phyloP scores from a whole-genome alignment of 64 coral and sea anemone genomes.

The Orbicella faveolata region DNA sequence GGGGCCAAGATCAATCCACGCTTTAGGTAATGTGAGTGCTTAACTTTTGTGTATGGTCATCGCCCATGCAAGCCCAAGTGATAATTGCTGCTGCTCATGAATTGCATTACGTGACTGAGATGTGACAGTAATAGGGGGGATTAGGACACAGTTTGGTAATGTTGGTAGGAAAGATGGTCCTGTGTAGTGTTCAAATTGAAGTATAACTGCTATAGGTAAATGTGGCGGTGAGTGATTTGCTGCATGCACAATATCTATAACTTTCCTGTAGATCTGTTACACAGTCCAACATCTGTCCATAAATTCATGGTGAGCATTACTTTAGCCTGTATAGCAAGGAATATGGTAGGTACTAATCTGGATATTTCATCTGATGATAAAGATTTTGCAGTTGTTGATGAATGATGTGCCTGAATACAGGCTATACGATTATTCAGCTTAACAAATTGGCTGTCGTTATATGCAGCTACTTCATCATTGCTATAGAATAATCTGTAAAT shows the following conservation, averaged over 20 bases:
- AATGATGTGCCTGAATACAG: conserved; percentile 39
- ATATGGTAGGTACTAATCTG: conserved; percentile 38
- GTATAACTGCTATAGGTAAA: conserved; percentile 61
- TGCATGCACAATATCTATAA: conserved; percentile 41
- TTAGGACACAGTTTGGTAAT: conserved; percentile 54
- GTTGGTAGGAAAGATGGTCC: conserved; percentile 45
- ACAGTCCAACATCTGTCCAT: conserved; percentile 40
- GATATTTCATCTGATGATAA: conserved; percentile 59
- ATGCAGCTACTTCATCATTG: conserved; percentile 62
- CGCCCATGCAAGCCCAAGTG: conserved; percentile 27
- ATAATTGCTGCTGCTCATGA: conserved; percentile 55
- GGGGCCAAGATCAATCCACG: conserved; percentile 49
- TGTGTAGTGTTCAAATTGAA: conserved; percentile 54
- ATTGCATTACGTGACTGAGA: conserved; percentile 41
- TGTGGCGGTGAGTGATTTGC: conserved; percentile 31
- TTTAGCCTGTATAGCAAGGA: conserved; percentile 27
- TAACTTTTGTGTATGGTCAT: conserved; percentile 26
- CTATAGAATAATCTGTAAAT: conserved; percentile 73
- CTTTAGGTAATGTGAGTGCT: conserved; percentile 34
- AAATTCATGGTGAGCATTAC: conserved; percentile 45
- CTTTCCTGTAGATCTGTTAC: conserved; percentile 42
- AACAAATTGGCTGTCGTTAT: conserved; percentile 48
- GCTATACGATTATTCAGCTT: conserved; percentile 44
- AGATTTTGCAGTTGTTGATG: conserved; percentile 30
- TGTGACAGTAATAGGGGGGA: conserved; percentile 57